Base-by-base conservation (phyloP, 2,797 vertebrate genomes). In the Meda fulgida region DNA sequence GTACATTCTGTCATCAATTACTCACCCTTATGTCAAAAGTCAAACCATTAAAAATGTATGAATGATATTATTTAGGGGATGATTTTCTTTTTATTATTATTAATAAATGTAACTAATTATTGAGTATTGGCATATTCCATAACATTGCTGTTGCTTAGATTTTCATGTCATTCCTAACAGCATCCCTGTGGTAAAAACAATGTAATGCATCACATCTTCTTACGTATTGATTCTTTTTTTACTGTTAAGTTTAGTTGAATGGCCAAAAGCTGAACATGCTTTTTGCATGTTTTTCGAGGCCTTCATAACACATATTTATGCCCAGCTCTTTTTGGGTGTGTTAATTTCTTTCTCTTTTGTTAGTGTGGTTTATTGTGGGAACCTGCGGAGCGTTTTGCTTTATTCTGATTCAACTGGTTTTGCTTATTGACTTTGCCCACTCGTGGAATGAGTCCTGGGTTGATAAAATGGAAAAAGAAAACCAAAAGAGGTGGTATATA, bases 341-440 rank as follows among this genome's bases (percentile, higher is more conserved):
- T 60, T 23, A 5, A 38, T 77, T 18, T 43, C 21, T 84, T 36
- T 79, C 11, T 72, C 29, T 84, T 71, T 79, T 14, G 5, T 46
- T 90, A 99, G 98, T 87, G 1, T 98, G 96, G 94, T 99, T 98
- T 91, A 3, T 34, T 26, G 84, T 96, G 76, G 98, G 98, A 84
- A 89, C 90, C 16, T 19, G 0, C 5, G 97, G 97, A 82, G 97
- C 97, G 0, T 93, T 92, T 86, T 84, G 85, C 60, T 99, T 98
- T 92, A 98, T 99, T 89, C 82, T 97, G 34, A 98, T 99, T 92
- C 98, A 99, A 90, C 77, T 99, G 88, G 92, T 99, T 81, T 93
- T 99, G 31, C 94, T 99, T 69, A 94, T 98, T 76, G 97, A 99
- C 90, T 94, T 97, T 75, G 96, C 97, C 88, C 96, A 98, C 91